These are phyloP conservation scores for Parthenolecanium corni DNA, from an alignment of 2,888 invertebrate species.

Conservation along the genomic window DNA sequence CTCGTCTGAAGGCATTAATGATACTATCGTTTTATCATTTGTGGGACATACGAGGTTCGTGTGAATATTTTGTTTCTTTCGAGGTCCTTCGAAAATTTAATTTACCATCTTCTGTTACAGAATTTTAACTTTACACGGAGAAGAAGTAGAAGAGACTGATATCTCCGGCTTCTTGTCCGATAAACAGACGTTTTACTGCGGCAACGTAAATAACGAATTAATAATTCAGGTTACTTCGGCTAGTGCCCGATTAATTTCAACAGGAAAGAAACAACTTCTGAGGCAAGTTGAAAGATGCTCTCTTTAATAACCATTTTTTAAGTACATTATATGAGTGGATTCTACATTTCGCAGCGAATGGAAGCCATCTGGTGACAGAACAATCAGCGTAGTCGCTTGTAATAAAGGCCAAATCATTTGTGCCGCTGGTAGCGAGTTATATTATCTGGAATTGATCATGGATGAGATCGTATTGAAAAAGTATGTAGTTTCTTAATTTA, in stretches of 20 bases:
- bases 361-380: slow-evolving; percentile 54
- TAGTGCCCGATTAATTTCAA: slow-evolving; percentile 59
- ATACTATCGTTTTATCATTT: slow-evolving; percentile 86
- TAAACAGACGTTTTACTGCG: slow-evolving; percentile 87
- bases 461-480: slow-evolving; percentile 52
- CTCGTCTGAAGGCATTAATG: slow-evolving; percentile 49
- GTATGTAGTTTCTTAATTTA: slow-evolving; percentile 35
- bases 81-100: background rate
- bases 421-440: slow-evolving; percentile 78
- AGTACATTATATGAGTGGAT: background rate
- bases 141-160: slow-evolving; percentile 96
- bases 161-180: slow-evolving; percentile 82
- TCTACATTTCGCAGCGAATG: slow-evolving; percentile 45
- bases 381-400: slow-evolving; percentile 80
- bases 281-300: slow-evolving; percentile 33
- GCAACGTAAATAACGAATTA: slow-evolving; percentile 75
- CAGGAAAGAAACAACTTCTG: slow-evolving; percentile 51
- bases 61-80: background rate
- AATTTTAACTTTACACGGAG: slow-evolving; percentile 76
- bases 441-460: slow-evolving; percentile 61
- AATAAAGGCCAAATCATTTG: slow-evolving; percentile 64
- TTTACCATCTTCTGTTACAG: slow-evolving; percentile 40
- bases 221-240: slow-evolving; percentile 65
- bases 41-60: slow-evolving; percentile 84
- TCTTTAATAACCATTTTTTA: background rate